These are phyloP conservation scores for Gasteruption jaculator DNA, from an alignment of 2,888 invertebrate species.

Conservation along the genomic window DNA sequence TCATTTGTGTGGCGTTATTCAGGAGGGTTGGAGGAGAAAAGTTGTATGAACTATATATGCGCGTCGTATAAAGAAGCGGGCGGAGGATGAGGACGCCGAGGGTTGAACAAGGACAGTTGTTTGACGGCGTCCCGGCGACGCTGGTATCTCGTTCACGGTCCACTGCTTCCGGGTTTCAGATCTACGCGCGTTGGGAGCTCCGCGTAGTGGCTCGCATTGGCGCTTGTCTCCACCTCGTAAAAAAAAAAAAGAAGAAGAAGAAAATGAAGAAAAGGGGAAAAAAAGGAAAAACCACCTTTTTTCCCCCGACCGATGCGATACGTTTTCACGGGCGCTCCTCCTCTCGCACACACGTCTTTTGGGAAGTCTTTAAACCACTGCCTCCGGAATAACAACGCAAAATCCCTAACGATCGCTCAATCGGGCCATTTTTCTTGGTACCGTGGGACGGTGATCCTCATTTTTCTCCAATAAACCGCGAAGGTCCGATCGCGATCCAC, in stretches of 20 bases:
- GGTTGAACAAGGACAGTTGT: conserved; percentile 34
- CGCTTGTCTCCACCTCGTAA: conserved; percentile 20
- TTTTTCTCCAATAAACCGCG: too few relatives aligned
- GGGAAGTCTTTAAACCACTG: too few relatives aligned
- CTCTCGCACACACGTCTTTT: too few relatives aligned
- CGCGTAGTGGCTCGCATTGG: conserved; percentile 25
- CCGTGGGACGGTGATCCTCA: too few relatives aligned
- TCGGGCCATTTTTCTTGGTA: too few relatives aligned
- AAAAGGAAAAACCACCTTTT: conserved; percentile 12
- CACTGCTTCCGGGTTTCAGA: conserved; percentile 38
- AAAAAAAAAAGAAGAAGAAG: conserved; percentile 18
- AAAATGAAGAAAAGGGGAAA: conserved; percentile 4
- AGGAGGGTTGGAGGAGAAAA: too few relatives aligned
- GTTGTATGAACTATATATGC: conserved; percentile 1
- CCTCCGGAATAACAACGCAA: too few relatives aligned
- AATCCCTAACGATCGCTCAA: too few relatives aligned
- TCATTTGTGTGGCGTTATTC: too few relatives aligned
- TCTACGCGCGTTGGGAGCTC: conserved; percentile 23
- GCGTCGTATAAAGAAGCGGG: background rate
- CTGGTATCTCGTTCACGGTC: conserved; percentile 48
- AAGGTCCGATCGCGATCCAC: too few relatives aligned
- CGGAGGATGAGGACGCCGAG: conserved; percentile 14
- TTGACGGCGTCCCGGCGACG: conserved; percentile 35
- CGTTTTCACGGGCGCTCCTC: too few relatives aligned
- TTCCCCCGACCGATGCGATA: too few relatives aligned